Conservation (phyloP, 1,140 invertebrate species). For the roundworm (Caenorhabditis elegans) region DNA sequence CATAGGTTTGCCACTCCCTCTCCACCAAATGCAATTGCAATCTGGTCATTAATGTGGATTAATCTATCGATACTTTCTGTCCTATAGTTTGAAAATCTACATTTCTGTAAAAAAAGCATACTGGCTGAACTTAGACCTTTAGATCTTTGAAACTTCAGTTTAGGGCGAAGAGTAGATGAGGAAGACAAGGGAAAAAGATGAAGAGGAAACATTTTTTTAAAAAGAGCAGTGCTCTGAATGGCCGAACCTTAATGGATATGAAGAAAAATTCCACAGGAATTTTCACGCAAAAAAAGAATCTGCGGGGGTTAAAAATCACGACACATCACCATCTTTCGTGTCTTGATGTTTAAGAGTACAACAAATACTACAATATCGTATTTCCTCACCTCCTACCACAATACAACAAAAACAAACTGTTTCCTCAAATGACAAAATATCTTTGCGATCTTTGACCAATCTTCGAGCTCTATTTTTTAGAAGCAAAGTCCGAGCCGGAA, state of each 20-base stretch:
- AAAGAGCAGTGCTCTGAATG: not conserved
- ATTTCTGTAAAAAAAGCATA: too few relatives aligned
- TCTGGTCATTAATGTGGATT: too few relatives aligned
- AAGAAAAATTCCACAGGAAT: not conserved
- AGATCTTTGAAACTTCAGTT: not conserved
- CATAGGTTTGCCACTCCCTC: too few relatives aligned
- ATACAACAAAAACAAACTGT: not conserved
- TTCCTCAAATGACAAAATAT: not conserved
- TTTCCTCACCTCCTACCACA: not conserved
- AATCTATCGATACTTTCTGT: too few relatives aligned
- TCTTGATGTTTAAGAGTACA: not conserved
- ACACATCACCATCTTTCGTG: not conserved
- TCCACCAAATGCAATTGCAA: too few relatives aligned
- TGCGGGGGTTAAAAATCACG: constrained; percentile 1
- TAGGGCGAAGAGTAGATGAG: not conserved
- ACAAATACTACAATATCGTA: constrained; percentile 8
- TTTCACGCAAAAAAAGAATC: too few relatives aligned
- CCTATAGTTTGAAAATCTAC: too few relatives aligned
- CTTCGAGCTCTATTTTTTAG: not conserved
- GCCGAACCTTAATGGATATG: constrained; percentile 8
- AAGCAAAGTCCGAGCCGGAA: not conserved
- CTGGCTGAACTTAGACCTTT: not conserved
- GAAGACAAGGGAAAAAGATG: not conserved
- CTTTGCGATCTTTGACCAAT: not conserved
- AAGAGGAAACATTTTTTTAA: too few relatives aligned